Evolutionary conservation across 2,888 invertebrate genomes (phyloP), one percentile per base, ranked within the genome.

Genomic region (Listrodromus nycthemerus): DNA sequence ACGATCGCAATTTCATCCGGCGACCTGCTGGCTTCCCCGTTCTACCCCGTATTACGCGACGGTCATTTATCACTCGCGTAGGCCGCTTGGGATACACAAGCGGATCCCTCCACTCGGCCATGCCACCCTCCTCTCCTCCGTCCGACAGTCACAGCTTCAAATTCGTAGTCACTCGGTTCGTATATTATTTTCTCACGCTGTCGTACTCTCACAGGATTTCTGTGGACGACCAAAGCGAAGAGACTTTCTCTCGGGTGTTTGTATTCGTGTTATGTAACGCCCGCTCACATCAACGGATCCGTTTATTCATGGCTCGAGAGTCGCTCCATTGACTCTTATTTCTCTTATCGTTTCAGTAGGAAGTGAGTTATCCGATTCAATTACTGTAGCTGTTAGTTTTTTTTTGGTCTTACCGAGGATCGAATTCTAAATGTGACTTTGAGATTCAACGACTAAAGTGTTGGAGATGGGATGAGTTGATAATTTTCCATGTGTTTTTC

Each of bases 61-160:
- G 83, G 85, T 86, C 87, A 85, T 88, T 88, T 87, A 84, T 84
- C 84, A 84, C 81, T 79, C 78, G 74, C 84, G 75, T 81, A 84
- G 84, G 81, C 81, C 84, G 81, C 84, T 66, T 84, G 84, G 84
- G 84, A 84, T 81, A 82, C 48, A 84, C 81, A 84, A 84, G 70
- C 75, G 83, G 70, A 79, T 79, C 82, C 74, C 78, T 74, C 58
- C 21, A 48, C 73, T 41, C 73, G 55, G 30, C 58, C n/a, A 61
- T 30, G 58, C 3, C 41, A 2, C 41, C 0, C 41, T 41, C 41
- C 16, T 30, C 50, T 10, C 21, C 50, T 50, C 75, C 1, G 19
- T 24, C 63, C 65, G 5, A 65, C 65, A 65, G 65, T 65, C 65
- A 10, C 37, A 65, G 19, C 37, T 30, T 52, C 50, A 13, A 65